A percentile compares a stretch with the other conserved stretches of the same genome.
phyloP scores from a whole-genome alignment of 2,888 invertebrate genomes.

The Lithophane leautieri region DNA sequence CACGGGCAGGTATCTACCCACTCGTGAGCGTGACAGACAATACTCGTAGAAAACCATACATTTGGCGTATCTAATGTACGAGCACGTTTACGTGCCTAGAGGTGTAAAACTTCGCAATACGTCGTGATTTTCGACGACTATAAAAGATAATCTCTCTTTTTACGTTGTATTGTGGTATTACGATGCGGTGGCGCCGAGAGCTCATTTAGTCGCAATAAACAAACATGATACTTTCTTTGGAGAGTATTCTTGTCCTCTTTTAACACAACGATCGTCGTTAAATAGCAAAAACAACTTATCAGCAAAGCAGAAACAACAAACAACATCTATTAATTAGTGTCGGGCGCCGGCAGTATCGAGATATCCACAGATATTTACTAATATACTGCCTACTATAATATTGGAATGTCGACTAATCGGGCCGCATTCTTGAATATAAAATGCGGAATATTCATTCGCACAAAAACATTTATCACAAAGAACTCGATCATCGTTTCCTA shows the following conservation, averaged over 20 bases:
- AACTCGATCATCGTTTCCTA: slow-evolving; percentile 65
- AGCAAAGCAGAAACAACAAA: slow-evolving; percentile 66
- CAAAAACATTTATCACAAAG: slow-evolving; percentile 81
- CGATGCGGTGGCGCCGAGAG: slow-evolving; percentile 27
- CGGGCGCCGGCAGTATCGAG: slow-evolving; percentile 81
- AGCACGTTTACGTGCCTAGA: slow-evolving; percentile 32
- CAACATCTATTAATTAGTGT: slow-evolving; percentile 76
- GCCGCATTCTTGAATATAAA: slow-evolving; percentile 87
- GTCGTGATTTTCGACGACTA: slow-evolving; percentile 50
- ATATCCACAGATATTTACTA: slow-evolving; percentile 84
- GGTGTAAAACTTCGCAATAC: slow-evolving; percentile 46
- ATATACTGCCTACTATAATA: slow-evolving; percentile 81
- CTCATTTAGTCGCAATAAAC: slow-evolving; percentile 30
- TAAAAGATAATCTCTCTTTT: slow-evolving; percentile 62
- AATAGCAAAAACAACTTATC: slow-evolving; percentile 43
- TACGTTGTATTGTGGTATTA: slow-evolving; percentile 51
- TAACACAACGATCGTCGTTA: slow-evolving; percentile 14
- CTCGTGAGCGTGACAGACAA: slow-evolving; percentile 24
- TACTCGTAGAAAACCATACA: slow-evolving; percentile 25
- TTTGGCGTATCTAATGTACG: slow-evolving; percentile 36
- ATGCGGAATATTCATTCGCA: slow-evolving; percentile 80
- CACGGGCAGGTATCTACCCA: slow-evolving; percentile 12
- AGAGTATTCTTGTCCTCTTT: slow-evolving; percentile 12
- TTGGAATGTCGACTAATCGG: slow-evolving; percentile 86
- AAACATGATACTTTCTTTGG: slow-evolving; percentile 28